Percentiles rank a stretch among this genome's conserved stretches.
phyloP scores from a whole-genome alignment of 2,797 vertebrate genomes.

The Enteromius treurensis region DNA sequence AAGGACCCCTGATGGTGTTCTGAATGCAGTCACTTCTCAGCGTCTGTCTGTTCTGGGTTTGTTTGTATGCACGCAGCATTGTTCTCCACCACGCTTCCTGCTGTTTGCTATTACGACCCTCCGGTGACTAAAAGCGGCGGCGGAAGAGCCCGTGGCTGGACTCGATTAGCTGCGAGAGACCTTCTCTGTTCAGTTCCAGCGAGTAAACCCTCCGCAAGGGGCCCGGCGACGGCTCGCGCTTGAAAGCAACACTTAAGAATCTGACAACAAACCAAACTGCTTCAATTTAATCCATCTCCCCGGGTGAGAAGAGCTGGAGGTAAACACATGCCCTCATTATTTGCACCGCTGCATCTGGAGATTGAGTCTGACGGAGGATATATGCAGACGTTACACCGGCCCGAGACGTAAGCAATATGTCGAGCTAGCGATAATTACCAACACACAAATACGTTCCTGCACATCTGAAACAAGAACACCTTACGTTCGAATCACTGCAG shows the following conservation, averaged over 20 bases:
- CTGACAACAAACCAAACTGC: constrained; percentile 89
- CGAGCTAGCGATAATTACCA: neutral
- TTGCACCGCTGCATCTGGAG: constrained; percentile 83
- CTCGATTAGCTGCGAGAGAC: constrained; percentile 86
- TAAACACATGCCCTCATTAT: constrained; percentile 92
- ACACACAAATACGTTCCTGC: neutral
- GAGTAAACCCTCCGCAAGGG: constrained; percentile 77
- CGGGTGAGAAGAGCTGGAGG: constrained; percentile 88
- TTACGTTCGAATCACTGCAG: neutral
- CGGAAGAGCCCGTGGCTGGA: constrained; percentile 83
- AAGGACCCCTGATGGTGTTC: neutral
- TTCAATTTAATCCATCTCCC: constrained; percentile 89
- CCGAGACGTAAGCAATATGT: neutral
- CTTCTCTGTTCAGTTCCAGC: constrained; percentile 82
- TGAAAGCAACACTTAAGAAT: constrained; percentile 89
- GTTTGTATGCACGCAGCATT: constrained; percentile 22
- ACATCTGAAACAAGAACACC: neutral
- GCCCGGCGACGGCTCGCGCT: constrained; percentile 82
- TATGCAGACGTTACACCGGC: neutral
- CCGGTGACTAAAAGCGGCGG: constrained; percentile 81
- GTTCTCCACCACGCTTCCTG: constrained; percentile 48
- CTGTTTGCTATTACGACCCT: constrained; percentile 84
- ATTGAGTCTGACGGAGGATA: constrained; percentile 53
- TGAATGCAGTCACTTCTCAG: neutral
- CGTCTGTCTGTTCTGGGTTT: neutral